phyloP scores from a whole-genome alignment of 2,888 invertebrate genomes.

The Lordiphosa fenestrarum region DNA sequence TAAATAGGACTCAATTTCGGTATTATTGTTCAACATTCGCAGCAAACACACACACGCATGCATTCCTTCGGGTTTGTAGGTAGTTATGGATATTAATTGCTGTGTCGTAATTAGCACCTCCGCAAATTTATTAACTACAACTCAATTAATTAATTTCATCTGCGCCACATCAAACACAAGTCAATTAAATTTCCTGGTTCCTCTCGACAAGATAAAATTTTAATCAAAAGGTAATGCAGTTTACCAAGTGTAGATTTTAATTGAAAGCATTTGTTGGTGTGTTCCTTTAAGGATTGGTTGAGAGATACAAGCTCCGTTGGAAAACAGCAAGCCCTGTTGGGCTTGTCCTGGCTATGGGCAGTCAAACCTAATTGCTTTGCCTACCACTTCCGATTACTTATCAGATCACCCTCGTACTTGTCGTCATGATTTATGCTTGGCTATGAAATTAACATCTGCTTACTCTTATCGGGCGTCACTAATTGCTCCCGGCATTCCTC shows the following conservation, averaged over 20 bases:
- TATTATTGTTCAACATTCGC: conserved; percentile 13
- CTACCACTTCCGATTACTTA: too few relatives aligned
- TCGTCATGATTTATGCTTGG: conserved; percentile 50
- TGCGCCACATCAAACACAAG: conserved; percentile 4
- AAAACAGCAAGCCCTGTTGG: too few relatives aligned
- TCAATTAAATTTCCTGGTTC: not conserved
- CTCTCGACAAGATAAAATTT: not conserved
- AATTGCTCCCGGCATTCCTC: conserved; percentile 56
- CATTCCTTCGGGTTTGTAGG: too few relatives aligned
- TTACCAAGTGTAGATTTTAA: too few relatives aligned
- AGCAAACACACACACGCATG: conserved; percentile 10
- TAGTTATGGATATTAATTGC: not conserved
- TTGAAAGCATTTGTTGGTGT: too few relatives aligned
- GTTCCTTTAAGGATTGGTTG: too few relatives aligned
- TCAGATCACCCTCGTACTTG: not conserved
- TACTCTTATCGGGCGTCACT: conserved; percentile 55
- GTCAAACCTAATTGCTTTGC: too few relatives aligned
- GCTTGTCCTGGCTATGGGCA: too few relatives aligned
- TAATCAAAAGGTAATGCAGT: too few relatives aligned
- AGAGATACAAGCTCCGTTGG: too few relatives aligned
- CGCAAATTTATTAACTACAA: conserved; percentile 13
- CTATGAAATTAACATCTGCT: conserved; percentile 62
- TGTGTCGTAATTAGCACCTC: conserved; percentile 6
- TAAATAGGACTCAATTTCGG: conserved; percentile 24
- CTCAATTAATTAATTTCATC: conserved; percentile 13